Percentiles rank a stretch among this genome's conserved stretches.
phyloP scores from a whole-genome alignment of 2,113 vertebrate species.

The Trochalopteron elliotii region DNA sequence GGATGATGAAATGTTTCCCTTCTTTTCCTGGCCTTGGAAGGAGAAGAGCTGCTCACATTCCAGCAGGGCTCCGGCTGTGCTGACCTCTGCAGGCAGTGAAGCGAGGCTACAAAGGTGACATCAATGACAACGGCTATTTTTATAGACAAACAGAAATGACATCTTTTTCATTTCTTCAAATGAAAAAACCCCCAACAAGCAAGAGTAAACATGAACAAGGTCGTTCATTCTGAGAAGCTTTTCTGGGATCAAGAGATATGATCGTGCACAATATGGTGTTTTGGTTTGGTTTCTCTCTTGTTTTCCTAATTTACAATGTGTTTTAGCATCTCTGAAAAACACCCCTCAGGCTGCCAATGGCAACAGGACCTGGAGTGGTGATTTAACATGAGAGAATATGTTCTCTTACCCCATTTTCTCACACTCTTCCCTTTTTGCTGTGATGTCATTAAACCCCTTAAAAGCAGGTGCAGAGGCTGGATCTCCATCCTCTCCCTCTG shows the following conservation, averaged over 20 bases:
- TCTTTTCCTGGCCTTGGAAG: background rate
- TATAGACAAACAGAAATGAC: background rate
- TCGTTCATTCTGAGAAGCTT: background rate
- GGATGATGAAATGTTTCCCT: background rate
- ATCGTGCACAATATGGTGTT: slow-evolving; percentile 29
- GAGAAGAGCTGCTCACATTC: background rate
- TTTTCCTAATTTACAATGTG: slow-evolving; percentile 15
- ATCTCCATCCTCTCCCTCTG: background rate
- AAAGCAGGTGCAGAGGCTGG: background rate
- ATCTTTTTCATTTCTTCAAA: background rate
- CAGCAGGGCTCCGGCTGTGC: background rate
- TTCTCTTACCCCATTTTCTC: background rate
- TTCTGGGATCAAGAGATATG: background rate
- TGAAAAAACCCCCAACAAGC: background rate
- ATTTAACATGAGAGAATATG: background rate
- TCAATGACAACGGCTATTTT: background rate
- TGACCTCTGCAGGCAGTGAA: background rate
- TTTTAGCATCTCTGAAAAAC: slow-evolving; percentile 7
- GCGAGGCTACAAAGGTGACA: background rate
- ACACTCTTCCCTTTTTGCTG: background rate
- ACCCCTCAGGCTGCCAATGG: slow-evolving; percentile 14
- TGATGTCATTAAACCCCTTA: background rate
- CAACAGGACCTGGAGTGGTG: background rate
- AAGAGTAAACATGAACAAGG: background rate
- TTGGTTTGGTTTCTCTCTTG: slow-evolving; percentile 11